These are phyloP conservation scores for Crenuchus spilurus DNA, from an alignment of 2,797 vertebrate genomes.

Conservation along the genomic window DNA sequence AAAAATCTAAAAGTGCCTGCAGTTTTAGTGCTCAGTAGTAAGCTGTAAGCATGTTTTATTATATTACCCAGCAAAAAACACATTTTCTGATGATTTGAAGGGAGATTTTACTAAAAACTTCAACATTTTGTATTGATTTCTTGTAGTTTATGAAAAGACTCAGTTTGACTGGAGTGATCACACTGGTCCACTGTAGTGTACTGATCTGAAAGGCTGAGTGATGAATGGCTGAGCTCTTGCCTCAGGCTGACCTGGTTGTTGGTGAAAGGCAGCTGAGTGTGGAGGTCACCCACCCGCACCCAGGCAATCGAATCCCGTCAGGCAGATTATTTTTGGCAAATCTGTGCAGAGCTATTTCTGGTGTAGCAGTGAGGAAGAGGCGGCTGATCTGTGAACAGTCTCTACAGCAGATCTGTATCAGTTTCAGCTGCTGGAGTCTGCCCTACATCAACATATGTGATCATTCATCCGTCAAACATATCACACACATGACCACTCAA, in stretches of 20 bases:
- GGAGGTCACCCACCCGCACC: constrained; percentile 22
- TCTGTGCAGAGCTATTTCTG: constrained; percentile 38
- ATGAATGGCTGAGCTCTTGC: constrained; percentile 18
- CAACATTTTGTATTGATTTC: too few relatives aligned
- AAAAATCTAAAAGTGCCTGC: too few relatives aligned
- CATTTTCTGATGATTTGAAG: too few relatives aligned
- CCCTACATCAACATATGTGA: constrained; percentile 11
- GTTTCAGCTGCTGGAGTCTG: constrained; percentile 21
- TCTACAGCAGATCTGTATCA: constrained; percentile 5
- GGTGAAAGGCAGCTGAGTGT: constrained; percentile 9
- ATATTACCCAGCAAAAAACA: too few relatives aligned
- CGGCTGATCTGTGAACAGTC: constrained; percentile 17
- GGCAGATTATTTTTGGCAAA: constrained; percentile 44
- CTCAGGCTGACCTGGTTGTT: constrained; percentile 17
- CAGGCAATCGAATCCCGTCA: constrained; percentile 36
- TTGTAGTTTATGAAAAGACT: too few relatives aligned
- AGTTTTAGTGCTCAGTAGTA: too few relatives aligned
- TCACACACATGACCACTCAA: too few relatives aligned
- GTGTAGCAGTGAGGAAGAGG: constrained; percentile 19
- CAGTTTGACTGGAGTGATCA: too few relatives aligned
- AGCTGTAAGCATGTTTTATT: too few relatives aligned
- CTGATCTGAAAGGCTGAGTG: constrained; percentile 18
- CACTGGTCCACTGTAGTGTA: not conserved
- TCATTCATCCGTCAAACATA: too few relatives aligned
- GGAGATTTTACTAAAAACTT: too few relatives aligned